A percentile compares a stretch with the other conserved stretches of the same genome.
Evolutionary conservation across 2,888 invertebrate genomes (phyloP).

Genomic region (Parnassius apollo): DNA sequence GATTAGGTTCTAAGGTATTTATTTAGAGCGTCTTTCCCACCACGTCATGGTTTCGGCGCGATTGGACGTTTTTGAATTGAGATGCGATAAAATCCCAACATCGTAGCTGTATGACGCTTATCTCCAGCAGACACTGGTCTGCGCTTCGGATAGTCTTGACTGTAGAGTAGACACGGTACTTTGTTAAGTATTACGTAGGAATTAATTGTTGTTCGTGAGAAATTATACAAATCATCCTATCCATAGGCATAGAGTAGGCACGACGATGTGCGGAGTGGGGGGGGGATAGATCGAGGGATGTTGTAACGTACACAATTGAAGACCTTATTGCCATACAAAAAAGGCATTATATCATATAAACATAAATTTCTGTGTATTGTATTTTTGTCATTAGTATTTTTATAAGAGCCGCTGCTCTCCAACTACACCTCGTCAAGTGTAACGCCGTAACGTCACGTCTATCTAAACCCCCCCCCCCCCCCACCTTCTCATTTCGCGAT

Average conservation of each 20-base stretch:
- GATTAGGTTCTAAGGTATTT: slow-evolving; percentile 8
- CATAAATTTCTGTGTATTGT: no score
- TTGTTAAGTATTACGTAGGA: slow-evolving; percentile 10
- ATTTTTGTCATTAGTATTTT: no score
- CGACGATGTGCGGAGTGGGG: background rate
- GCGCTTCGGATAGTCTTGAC: background rate
- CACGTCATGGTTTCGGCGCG: background rate
- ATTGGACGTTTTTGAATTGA: no score
- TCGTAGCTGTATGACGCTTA: background rate
- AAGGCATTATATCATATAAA: no score
- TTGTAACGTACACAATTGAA: background rate
- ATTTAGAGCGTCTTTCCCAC: background rate
- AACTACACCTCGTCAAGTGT: no score
- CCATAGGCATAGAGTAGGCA: slow-evolving; percentile 7
- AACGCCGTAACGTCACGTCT: no score
- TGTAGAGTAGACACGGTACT: no score
- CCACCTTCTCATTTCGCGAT: background rate
- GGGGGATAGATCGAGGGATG: background rate
- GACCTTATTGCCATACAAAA: background rate
- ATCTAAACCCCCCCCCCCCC: background rate
- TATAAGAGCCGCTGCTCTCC: no score
- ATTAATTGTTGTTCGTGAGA: slow-evolving; percentile 8
- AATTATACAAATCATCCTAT: background rate
- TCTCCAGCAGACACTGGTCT: background rate
- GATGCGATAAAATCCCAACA: no score